A percentile compares a stretch with the other conserved stretches of the same genome.
Conservation (phyloP, 37 sponge, comb jelly and placozoan species). For the Agelas oroides region DNA sequence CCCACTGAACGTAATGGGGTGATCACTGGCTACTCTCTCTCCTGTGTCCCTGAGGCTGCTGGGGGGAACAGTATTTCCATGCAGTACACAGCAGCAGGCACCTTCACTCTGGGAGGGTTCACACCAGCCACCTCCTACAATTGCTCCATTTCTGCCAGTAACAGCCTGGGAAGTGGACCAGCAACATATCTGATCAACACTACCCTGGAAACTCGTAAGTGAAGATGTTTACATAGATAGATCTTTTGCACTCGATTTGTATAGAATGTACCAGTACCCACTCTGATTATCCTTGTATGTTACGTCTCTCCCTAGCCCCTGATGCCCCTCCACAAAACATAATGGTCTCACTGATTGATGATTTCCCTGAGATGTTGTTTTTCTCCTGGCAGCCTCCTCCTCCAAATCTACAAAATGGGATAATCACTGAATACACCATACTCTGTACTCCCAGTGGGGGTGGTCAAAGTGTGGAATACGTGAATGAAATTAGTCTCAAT, state of each 20-base stretch:
- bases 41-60: no score
- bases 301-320: constrained; percentile 10
- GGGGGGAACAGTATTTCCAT: no score
- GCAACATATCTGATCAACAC: no score
- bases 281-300: background rate
- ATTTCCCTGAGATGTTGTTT: background rate
- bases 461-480: background rate
- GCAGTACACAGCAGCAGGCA: no score
- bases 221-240: no score
- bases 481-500: no score
- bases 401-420: background rate
- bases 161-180: no score
- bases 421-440: constrained; percentile 20
- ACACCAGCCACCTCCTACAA: constrained; percentile 21
- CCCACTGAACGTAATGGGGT: constrained; percentile 12
- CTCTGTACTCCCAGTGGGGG: constrained; percentile 2
- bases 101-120: background rate
- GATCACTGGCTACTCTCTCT: constrained; percentile 14
- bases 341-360: background rate
- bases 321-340: background rate
- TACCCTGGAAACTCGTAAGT: no score
- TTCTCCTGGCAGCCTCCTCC: background rate
- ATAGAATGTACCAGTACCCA: no score
- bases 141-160: background rate
- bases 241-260: no score